Evolutionary conservation across 53 echinoderm and acorn worm genomes (phyloP), one percentile per base, ranked within the genome.

Genomic region (Holothuria leucospilota): DNA sequence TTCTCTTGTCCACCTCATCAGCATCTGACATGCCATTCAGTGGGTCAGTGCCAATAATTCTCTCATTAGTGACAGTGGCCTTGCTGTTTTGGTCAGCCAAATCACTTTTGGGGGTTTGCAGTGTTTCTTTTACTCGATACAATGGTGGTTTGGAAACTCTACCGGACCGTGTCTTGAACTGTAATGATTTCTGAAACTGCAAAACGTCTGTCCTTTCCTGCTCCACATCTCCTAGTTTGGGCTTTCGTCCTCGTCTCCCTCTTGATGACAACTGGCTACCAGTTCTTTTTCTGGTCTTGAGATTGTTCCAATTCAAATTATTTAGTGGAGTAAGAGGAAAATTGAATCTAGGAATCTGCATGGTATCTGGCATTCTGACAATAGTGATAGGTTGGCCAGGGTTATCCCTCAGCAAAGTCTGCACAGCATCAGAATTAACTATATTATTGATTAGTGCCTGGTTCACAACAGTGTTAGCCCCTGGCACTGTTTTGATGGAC

Each of bases 331-430:
- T 80, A 25, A 65, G 63, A 14, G 84, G 84, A 51, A 66, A 65
- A 42, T 41, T 83, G 23, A 30, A 52, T 6, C 39, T 51, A 15
- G 63, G 77, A 34, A 80, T 21, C 80, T 80, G 80, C 24, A 75
- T 20, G 15, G 93, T 85, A 71, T 97, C 94, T 28, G 98, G 95
- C 42, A 97, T 93, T 39, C 95, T 91, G 8, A 97, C 93, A 83
- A 96, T 97, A 2, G 98, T 97, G 39, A 97, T 97, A 11, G 95
- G 98, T 85, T 95, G 95, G 27, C 96, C 96, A 9, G 96, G 96
- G 63, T 97, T 95, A 64, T 91, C 85, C 53, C 90, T 85, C 63
- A 97, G 86, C 2, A 94, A 65, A 28, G 90, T 88, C 88, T 97
- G 98, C 9, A 97, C 98, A 39, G 95, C 98, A 41, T 93, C 85